Percentiles rank a stretch among this genome's conserved stretches.
These are phyloP conservation scores for Ecdyonurus torrentis DNA, from an alignment of 2,888 invertebrate species.

Conservation along the genomic window DNA sequence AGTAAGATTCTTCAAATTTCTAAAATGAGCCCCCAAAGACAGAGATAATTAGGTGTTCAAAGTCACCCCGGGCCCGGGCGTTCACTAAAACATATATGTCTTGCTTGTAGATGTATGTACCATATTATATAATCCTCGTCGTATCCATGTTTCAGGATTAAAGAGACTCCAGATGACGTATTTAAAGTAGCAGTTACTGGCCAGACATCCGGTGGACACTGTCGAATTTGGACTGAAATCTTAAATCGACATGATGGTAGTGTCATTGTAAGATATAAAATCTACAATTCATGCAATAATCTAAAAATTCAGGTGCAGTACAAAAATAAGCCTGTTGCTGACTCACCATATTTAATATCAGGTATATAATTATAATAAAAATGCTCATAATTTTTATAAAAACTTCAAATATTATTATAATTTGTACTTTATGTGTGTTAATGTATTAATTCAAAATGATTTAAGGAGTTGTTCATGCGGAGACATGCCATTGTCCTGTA, in stretches of 20 bases:
- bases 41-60: too few relatives aligned
- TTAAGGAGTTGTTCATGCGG: constrained; percentile 53
- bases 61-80: too few relatives aligned
- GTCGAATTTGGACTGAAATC: constrained; percentile 56
- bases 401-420: background rate
- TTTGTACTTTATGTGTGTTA: too few relatives aligned
- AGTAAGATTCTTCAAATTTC: too few relatives aligned
- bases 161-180: constrained; percentile 31
- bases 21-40: too few relatives aligned
- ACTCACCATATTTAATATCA: constrained; percentile 44
- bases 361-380: constrained; percentile 28
- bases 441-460: too few relatives aligned
- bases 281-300: constrained; percentile 55
- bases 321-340: constrained; percentile 39
- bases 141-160: constrained; percentile 31
- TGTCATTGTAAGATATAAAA: constrained; percentile 65
- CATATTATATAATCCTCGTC: constrained; percentile 14
- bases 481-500: constrained; percentile 71
- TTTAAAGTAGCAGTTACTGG: constrained; percentile 35
- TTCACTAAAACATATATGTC: background rate
- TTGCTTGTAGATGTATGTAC: constrained; percentile 4
- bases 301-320: constrained; percentile 50
- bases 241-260: constrained; percentile 71
- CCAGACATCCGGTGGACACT: constrained; percentile 36
- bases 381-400: constrained; percentile 4